phyloP scores from a whole-genome alignment of 2,888 invertebrate species.

The Sericinus montela region DNA sequence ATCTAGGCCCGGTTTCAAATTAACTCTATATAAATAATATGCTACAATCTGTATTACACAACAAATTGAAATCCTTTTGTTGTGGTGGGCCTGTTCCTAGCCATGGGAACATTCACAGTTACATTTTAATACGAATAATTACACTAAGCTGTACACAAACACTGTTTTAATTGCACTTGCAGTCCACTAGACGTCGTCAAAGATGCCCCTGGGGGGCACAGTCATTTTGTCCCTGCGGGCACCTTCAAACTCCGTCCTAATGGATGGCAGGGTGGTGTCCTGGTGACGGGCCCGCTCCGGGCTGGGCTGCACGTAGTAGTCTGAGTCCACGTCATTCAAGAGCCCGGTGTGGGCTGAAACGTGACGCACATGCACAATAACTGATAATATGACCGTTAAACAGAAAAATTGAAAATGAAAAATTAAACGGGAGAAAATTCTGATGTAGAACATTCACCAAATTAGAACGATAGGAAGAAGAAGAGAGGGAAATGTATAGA shows the following conservation, averaged over 20 bases:
- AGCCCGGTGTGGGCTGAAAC: constrained; percentile 86
- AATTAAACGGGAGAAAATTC: too few species aligned
- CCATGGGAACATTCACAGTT: too few species aligned
- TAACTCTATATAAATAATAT: too few species aligned
- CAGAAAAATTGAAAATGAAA: constrained; percentile 2
- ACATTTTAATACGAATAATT: background rate
- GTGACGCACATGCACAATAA: constrained; percentile 72
- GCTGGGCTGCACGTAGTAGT: constrained; percentile 81
- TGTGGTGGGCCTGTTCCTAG: too few species aligned
- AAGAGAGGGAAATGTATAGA: background rate
- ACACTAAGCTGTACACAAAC: constrained; percentile 10
- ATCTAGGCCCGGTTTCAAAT: too few species aligned
- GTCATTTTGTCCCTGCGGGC: constrained; percentile 75
- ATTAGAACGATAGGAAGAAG: background rate
- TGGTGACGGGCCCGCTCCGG: constrained; percentile 53
- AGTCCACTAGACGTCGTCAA: constrained; percentile 85
- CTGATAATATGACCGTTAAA: constrained; percentile 32
- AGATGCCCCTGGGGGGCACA: constrained; percentile 87
- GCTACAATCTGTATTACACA: too few species aligned
- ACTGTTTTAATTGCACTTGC: constrained; percentile 12
- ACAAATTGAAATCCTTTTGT: too few species aligned
- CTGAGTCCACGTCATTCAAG: constrained; percentile 87
- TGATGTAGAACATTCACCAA: background rate
- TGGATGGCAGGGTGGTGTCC: constrained; percentile 77
- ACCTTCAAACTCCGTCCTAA: constrained; percentile 47